Evolutionary conservation across 2,888 invertebrate species (phyloP).

Genomic region (Microchrysa polita): DNA sequence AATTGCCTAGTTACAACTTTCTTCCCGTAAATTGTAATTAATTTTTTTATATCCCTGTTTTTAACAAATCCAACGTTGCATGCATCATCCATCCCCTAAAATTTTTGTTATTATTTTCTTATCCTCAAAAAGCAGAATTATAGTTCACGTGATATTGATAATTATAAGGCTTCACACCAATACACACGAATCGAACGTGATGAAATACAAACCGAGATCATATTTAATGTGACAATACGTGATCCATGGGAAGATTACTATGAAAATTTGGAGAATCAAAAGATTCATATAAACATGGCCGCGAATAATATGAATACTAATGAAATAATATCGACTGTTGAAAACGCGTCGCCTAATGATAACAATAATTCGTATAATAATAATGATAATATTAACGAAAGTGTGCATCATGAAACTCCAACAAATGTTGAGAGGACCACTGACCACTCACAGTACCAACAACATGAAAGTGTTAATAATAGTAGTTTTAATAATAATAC

Average conservation of each 20-base stretch:
- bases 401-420: conserved; percentile 11
- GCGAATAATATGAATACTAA: conserved; percentile 29
- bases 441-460: conserved; percentile 77
- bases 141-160: conserved; percentile 20
- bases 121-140: conserved; percentile 36
- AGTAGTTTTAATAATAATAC: conserved; percentile 62
- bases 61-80: no score
- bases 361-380: conserved; percentile 17
- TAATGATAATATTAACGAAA: conserved; percentile 9
- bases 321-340: conserved; percentile 29
- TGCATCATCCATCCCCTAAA: no score
- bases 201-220: conserved; percentile 26
- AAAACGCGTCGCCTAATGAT: not conserved
- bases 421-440: not conserved
- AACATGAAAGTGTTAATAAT: conserved; percentile 67
- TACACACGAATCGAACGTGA: conserved; percentile 8
- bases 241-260: conserved; percentile 83
- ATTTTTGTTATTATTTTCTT: conserved; percentile 24
- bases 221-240: conserved; percentile 55
- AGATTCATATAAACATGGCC: not conserved
- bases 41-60: no score
- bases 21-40: no score
- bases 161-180: conserved; percentile 15
- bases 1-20: no score
- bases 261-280: conserved; percentile 65